phyloP scores from a whole-genome alignment of 2,797 vertebrate genomes.

The Pseudopleuronectes americanus region DNA sequence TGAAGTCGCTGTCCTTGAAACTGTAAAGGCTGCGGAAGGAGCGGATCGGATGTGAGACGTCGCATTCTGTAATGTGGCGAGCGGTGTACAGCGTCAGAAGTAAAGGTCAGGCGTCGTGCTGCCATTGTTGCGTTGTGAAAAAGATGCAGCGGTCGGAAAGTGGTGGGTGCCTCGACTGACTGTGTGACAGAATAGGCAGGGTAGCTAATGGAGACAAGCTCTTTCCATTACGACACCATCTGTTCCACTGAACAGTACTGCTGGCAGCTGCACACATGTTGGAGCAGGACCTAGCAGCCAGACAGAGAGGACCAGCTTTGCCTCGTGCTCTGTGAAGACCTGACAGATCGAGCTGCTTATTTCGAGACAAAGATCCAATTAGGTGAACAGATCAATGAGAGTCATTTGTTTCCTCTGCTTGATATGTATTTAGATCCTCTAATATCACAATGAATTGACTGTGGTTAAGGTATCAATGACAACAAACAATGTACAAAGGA shows the following conservation, averaged over 20 bases:
- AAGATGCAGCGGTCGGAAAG: slow-evolving; percentile 52
- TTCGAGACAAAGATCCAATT: slow-evolving; percentile 61
- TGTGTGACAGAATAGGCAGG: slow-evolving; percentile 60
- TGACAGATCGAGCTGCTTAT: slow-evolving; percentile 60
- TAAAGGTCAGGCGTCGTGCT: slow-evolving; percentile 29
- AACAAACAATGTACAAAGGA: slow-evolving; percentile 4
- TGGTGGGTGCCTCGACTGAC: slow-evolving; percentile 60
- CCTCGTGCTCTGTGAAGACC: slow-evolving; percentile 41
- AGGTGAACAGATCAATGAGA: slow-evolving; percentile 43
- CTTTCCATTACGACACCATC: slow-evolving; percentile 80
- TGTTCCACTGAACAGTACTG: slow-evolving; percentile 67
- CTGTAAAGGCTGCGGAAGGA: background rate
- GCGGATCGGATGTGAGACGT: background rate
- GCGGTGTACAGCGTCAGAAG: background rate
- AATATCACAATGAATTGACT: slow-evolving; percentile 25
- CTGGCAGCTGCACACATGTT: slow-evolving; percentile 76
- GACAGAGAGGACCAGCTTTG: slow-evolving; percentile 54
- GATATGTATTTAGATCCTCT: slow-evolving; percentile 24
- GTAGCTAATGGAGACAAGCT: slow-evolving; percentile 79
- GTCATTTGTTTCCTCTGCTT: slow-evolving; percentile 31
- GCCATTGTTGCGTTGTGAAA: slow-evolving; percentile 44
- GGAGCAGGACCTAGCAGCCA: slow-evolving; percentile 65
- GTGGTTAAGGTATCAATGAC: slow-evolving; percentile 12
- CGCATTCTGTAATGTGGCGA: background rate
- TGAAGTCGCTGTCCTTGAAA: background rate